Percentiles rank a stretch among this genome's conserved stretches.
Evolutionary conservation across 1,140 invertebrate species (phyloP).

Genomic region (roundworm (Caenorhabditis elegans)): DNA sequence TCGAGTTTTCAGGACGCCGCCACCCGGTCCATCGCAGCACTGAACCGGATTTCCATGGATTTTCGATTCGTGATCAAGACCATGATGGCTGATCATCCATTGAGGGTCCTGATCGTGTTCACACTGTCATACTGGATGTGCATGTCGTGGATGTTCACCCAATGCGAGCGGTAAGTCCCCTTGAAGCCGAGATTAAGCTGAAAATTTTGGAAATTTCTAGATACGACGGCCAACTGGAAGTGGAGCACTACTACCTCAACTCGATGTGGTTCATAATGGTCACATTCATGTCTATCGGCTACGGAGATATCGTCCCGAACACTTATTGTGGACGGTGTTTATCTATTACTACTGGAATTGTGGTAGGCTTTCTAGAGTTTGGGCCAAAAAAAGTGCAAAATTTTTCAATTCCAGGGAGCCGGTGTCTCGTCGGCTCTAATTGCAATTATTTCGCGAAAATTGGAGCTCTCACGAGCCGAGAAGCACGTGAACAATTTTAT

Average conservation of each 20-base stretch:
- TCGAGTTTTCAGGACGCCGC: conserved; percentile 48
- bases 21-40: conserved; percentile 61
- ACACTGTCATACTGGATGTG: conserved; percentile 66
- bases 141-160: conserved; percentile 66
- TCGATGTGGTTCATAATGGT: conserved; percentile 71
- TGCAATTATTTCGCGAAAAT: conserved; percentile 65
- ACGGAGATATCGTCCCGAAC: conserved; percentile 62
- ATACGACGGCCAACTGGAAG: conserved; percentile 51
- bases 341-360: conserved; percentile 65
- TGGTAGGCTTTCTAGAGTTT: conserved; percentile 41
- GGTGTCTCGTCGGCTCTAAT: conserved; percentile 65
- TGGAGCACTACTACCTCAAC: conserved; percentile 70
- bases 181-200: no score
- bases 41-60: conserved; percentile 66
- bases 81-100: conserved; percentile 66
- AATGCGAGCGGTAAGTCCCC: conserved; percentile 57
- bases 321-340: conserved; percentile 63
- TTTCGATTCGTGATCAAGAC: conserved; percentile 66
- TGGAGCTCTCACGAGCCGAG: conserved; percentile 64
- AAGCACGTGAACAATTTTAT: conserved; percentile 67
- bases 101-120: conserved; percentile 63
- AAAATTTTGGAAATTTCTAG: no score
- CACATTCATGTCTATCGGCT: conserved; percentile 66
- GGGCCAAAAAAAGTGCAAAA: neutral
- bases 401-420: conserved; percentile 54